Evolutionary conservation across 2,888 invertebrate species (phyloP).

Genomic region (Tinea semifulvella): DNA sequence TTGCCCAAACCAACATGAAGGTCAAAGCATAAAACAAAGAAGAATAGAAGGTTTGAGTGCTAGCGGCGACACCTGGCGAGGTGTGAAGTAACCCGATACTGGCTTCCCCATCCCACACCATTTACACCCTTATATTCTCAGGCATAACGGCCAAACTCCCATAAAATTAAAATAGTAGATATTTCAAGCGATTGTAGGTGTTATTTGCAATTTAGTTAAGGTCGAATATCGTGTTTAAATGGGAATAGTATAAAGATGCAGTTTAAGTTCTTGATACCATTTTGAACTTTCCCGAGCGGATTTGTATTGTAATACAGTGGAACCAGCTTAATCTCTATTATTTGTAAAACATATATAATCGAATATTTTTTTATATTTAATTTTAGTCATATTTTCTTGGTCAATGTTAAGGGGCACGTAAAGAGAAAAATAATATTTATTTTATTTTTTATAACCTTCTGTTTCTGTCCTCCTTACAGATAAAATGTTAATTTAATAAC

Average conservation of each 20-base stretch:
- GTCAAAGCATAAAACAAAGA: slow-evolving; percentile 11
- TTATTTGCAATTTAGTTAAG: not conserved
- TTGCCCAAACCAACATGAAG: not conserved
- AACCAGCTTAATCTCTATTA: not conserved
- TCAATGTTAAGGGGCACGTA: too few relatives aligned
- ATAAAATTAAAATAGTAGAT: slow-evolving; percentile 17
- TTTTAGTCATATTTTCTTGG: too few relatives aligned
- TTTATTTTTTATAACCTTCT: too few relatives aligned
- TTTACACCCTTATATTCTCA: slow-evolving; percentile 23
- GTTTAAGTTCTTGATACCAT: slow-evolving; percentile 43
- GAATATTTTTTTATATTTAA: too few relatives aligned
- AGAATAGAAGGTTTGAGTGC: slow-evolving; percentile 22
- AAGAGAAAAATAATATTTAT: too few relatives aligned
- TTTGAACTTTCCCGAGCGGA: slow-evolving; percentile 49
- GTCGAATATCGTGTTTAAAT: not conserved
- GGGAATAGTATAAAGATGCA: slow-evolving; percentile 31
- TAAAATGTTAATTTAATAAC: too few relatives aligned
- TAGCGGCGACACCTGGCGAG: slow-evolving; percentile 63
- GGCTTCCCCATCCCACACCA: slow-evolving; percentile 20
- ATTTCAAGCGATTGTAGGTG: not conserved
- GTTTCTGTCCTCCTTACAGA: too few relatives aligned
- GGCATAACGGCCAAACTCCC: slow-evolving; percentile 26
- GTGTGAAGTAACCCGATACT: slow-evolving; percentile 62
- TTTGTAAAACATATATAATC: too few relatives aligned
- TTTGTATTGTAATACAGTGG: slow-evolving; percentile 49